Evolutionary conservation across 2,113 vertebrate species (phyloP).

Genomic region (Odobenus rosmarus): DNA sequence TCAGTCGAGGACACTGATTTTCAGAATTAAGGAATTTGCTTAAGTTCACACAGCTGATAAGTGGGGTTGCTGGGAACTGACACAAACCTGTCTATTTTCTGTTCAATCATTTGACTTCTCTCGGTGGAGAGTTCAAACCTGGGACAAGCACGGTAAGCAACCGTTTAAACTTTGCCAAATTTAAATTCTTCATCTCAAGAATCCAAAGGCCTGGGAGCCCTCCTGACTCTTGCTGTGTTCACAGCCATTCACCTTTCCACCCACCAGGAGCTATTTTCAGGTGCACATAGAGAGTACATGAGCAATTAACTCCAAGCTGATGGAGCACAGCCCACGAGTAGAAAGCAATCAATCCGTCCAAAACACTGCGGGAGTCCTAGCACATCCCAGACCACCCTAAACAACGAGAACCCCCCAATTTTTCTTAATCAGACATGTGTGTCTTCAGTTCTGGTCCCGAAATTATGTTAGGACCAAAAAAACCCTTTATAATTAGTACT

Average conservation of each 20-base stretch:
- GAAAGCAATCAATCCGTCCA: not conserved
- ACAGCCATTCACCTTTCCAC: not conserved
- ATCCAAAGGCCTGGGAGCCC: not conserved
- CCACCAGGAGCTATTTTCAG: conserved; percentile 49
- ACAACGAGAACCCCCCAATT: rapidly evolving
- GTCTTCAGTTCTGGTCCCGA: not conserved
- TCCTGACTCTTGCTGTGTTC: not conserved
- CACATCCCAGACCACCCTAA: not conserved
- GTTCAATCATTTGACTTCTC: not conserved
- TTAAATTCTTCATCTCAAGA: not conserved
- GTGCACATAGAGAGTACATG: not conserved
- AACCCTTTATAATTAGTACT: not conserved
- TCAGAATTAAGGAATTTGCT: not conserved
- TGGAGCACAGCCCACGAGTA: not conserved
- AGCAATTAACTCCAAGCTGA: not conserved
- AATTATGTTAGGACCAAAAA: not conserved
- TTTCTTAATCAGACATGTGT: not conserved
- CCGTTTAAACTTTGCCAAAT: conserved; percentile 4
- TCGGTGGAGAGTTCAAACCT: conserved; percentile 1
- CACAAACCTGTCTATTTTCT: not conserved
- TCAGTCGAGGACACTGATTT: not conserved
- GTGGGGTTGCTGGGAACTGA: not conserved
- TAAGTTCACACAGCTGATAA: not conserved
- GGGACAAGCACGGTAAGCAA: not conserved
- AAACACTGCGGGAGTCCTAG: not conserved